phyloP scores from a whole-genome alignment of 2,797 vertebrate species.

The Rhyacichthys aspro region DNA sequence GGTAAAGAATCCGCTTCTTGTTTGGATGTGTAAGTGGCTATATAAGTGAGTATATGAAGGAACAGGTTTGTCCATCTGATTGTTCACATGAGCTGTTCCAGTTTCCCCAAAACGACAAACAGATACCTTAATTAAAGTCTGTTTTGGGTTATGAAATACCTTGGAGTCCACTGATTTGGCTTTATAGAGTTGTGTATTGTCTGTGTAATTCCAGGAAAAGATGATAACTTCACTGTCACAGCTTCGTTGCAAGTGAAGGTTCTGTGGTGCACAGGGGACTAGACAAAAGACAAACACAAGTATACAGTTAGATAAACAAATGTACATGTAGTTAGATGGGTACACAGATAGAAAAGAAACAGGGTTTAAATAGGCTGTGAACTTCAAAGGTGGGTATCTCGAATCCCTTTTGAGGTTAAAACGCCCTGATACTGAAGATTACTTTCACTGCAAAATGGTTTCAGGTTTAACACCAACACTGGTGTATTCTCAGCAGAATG shows the following conservation, averaged over 20 bases:
- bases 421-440: constrained; percentile 70
- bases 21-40: too few relatives aligned
- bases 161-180: constrained; percentile 65
- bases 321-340: not conserved
- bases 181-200: constrained; percentile 61
- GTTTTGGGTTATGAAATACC: constrained; percentile 41
- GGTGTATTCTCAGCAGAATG: constrained; percentile 46
- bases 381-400: constrained; percentile 53
- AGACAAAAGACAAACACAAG: constrained; percentile 18
- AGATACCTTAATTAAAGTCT: not conserved
- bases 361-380: constrained; percentile 33
- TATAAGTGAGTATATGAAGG: too few relatives aligned
- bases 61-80: too few relatives aligned
- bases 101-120: not conserved
- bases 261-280: constrained; percentile 77
- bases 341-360: constrained; percentile 6
- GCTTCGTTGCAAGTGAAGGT: constrained; percentile 67
- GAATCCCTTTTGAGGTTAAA: constrained; percentile 60
- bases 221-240: constrained; percentile 77
- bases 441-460: constrained; percentile 59
- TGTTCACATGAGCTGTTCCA: too few relatives aligned
- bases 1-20: too few relatives aligned
- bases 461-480: constrained; percentile 63
- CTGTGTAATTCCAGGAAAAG: constrained; percentile 76
- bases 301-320: constrained; percentile 9